Evolutionary conservation across 37 sponge, comb jelly and placozoan genomes (phyloP).

Genomic region (Tethya wilhelma): DNA sequence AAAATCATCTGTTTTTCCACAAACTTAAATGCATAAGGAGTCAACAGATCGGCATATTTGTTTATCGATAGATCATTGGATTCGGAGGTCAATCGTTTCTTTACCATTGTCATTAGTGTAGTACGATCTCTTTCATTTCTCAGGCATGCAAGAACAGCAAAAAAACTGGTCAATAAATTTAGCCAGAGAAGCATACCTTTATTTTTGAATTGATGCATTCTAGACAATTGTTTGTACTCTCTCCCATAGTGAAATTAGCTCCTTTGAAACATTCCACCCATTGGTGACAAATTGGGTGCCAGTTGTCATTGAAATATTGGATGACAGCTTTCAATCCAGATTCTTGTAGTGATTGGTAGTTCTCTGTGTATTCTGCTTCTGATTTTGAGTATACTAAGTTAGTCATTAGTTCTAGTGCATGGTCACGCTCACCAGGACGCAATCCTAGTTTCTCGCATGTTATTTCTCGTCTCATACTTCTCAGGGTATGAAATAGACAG

Average conservation of each 20-base stretch:
- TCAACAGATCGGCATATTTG: slow-evolving; percentile 35
- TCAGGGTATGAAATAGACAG: slow-evolving; percentile 54
- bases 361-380: slow-evolving; percentile 35
- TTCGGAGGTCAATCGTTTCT: not conserved
- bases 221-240: slow-evolving; percentile 62
- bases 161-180: slow-evolving; percentile 28
- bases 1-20: slow-evolving; percentile 22
- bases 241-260: slow-evolving; percentile 11
- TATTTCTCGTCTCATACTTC: slow-evolving; percentile 34
- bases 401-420: slow-evolving; percentile 40
- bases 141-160: not conserved
- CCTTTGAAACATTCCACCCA: slow-evolving; percentile 42
- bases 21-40: slow-evolving; percentile 37
- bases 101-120: slow-evolving; percentile 1
- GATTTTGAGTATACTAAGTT: slow-evolving; percentile 47
- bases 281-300: slow-evolving; percentile 65
- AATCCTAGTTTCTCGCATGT: slow-evolving; percentile 45
- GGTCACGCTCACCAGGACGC: slow-evolving; percentile 22
- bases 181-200: slow-evolving; percentile 37
- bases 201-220: slow-evolving; percentile 56
- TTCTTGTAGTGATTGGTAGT: slow-evolving; percentile 12
- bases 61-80: not conserved
- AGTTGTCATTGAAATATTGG: slow-evolving; percentile 55
- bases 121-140: slow-evolving; percentile 47
- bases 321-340: slow-evolving; percentile 15